Base-by-base conservation (phyloP, 2,888 invertebrate genomes). In the Arrhopalites spinosus region DNA sequence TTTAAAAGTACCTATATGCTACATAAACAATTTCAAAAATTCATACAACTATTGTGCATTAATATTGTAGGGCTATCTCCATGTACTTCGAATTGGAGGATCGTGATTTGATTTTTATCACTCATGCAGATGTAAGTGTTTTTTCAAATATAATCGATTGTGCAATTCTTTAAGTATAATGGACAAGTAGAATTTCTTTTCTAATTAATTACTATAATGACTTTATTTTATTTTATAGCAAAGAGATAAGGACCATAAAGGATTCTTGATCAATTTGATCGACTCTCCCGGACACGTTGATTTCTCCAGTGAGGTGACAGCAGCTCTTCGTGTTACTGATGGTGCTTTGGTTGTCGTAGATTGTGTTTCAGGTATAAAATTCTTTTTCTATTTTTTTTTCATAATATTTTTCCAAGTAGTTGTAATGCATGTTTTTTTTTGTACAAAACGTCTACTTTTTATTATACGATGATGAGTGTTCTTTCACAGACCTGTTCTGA, bases 251-350 rank as follows among this genome's bases (percentile, higher is more conserved):
- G 91, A 88, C 45, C 91, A 86, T 87, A 75, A 83, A 17, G 88
- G 89, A 74, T 92, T 89, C 85, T 87, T 98, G 61, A 89, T 99
- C n/a, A 99, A 99, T 87, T 87, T 99, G 73, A 96, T 99, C 83
- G 99, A 99, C 87, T 97, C 98, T 0, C 99, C 99, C 0, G 98
- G 98, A 0, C 98, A 99, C 87, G 96, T 99, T 2, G 98, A 99
- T 87, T 99, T 99, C 87, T 94, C 95, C 0, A 94, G 94, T 77
- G 99, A 99, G 88, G 98, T 99, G 0, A 96, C 96, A 0, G 96
- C 98, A 0, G 99, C 98, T 0, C 93, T 98, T 3, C 88, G 98
- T 81, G 88, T 99, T 11, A 97, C 97, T 85, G 99, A 99, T 88
- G 97, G 98, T 25, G 96, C 98, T 8, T 89, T 99, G 80, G 91